Base-by-base conservation (phyloP, 2,113 vertebrate genomes). In the Terrapene triunguis region DNA sequence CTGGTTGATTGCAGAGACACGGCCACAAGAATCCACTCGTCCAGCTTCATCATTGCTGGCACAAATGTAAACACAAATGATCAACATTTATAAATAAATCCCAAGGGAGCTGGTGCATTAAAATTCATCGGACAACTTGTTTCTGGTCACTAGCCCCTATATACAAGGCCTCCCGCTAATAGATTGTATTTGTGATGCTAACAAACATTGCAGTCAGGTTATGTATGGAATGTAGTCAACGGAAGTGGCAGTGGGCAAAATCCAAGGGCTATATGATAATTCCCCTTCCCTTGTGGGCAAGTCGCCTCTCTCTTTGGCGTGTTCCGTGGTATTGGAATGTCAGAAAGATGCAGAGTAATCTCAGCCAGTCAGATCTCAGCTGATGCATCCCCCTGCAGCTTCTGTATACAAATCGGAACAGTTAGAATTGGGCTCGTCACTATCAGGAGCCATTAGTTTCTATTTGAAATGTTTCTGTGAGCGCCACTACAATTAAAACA, bases 311-410 rank as follows among this genome's bases (percentile, higher is more conserved):
- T 42, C 50, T 6, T 44, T 80, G 74, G 62, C 82, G 35, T 84
- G 44, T 84, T 80, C 81, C 38, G 22, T 25, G 74, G 81, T 57
- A 80, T 50, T 38, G 48, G 21, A 12, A 6, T 88, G 91, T 85
- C 91, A 92, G 74, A 87, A 84, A 89, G 82, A 92, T 92, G 57
- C 72, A 80, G 57, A 50, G 74, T 35, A 17, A 80, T 88, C 44
- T 25, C 57, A 12, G 38, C 84, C 81, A 24, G 16, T 35, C 57
- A 44, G 5, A 92, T 92, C 82, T 79, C 74, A 80, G 74, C 82
- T 88, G 86, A 92, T 50, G 74, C 72, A 55, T 84, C 69, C 42
- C 91, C 91, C 74, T 19, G 48, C 57, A 80, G 82, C 57, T 72
- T 32, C 42, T 17, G 32, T 14, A 7, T 55, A 3, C 74, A 25